Conservation (phyloP, 2,113 vertebrate genomes). For the Hyperopisus bebe region DNA sequence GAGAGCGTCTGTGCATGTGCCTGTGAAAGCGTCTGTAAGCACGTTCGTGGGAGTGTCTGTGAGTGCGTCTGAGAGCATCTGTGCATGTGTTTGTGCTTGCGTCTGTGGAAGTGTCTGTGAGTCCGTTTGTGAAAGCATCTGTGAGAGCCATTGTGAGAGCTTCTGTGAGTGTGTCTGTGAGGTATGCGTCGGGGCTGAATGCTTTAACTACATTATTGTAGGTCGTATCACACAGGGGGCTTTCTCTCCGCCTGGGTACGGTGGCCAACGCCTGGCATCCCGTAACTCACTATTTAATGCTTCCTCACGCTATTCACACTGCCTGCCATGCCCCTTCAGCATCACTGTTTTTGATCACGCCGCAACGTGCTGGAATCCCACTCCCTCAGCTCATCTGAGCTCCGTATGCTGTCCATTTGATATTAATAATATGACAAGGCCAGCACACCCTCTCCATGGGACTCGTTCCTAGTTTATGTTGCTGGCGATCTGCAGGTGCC, state of each 20-base stretch:
- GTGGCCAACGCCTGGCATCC: constrained; percentile 17
- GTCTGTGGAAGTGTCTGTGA: no score
- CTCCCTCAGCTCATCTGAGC: background rate
- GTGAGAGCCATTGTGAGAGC: no score
- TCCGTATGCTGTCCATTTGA: background rate
- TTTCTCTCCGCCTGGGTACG: constrained; percentile 8
- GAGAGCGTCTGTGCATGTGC: background rate
- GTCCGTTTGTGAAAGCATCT: no score
- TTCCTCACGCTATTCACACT: background rate
- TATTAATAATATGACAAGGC: background rate
- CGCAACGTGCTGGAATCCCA: background rate
- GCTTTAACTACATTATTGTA: constrained; percentile 24
- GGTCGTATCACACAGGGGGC: constrained; percentile 21
- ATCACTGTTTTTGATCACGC: background rate
- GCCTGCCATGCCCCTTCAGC: background rate
- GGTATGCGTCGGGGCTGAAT: background rate
- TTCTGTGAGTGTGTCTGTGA: background rate
- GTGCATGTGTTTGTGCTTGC: no score
- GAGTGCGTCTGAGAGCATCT: no score
- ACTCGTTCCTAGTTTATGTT: background rate
- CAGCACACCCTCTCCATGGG: background rate
- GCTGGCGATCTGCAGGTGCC: background rate
- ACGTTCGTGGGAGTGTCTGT: no score
- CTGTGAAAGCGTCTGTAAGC: background rate
- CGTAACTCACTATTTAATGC: constrained; percentile 18